These are phyloP conservation scores for Selene dorsalis DNA, from an alignment of 2,797 vertebrate species.

Conservation along the genomic window DNA sequence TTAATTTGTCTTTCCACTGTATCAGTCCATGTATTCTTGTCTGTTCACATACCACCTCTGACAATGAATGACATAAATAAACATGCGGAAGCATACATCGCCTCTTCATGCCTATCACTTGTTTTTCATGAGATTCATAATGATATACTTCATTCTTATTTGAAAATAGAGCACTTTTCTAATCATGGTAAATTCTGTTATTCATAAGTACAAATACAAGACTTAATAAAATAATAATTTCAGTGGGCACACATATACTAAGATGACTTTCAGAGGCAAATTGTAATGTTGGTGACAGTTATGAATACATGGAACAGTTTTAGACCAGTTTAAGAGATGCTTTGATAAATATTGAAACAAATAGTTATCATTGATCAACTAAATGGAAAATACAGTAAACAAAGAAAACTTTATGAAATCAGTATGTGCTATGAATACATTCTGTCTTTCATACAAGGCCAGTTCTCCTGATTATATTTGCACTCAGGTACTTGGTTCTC, in stretches of 20 bases:
- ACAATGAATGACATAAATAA: conserved; percentile 77
- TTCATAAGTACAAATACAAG: not conserved
- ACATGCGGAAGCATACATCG: conserved; percentile 54
- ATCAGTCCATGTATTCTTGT: conserved; percentile 43
- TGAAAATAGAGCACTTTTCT: not conserved
- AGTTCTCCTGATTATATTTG: too few species aligned
- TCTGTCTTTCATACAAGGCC: not conserved
- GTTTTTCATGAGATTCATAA: not conserved
- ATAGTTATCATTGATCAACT: not conserved
- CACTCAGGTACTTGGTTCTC: too few species aligned
- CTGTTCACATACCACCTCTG: conserved; percentile 53
- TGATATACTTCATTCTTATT: not conserved
- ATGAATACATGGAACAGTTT: not conserved
- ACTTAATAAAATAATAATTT: not conserved
- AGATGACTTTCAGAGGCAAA: not conserved
- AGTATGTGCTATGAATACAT: not conserved
- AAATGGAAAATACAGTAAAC: not conserved
- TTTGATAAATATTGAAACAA: not conserved
- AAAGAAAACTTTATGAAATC: not conserved
- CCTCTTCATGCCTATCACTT: not conserved
- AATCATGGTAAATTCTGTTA: not conserved
- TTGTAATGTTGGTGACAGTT: not conserved
- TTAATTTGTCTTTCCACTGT: conserved; percentile 56
- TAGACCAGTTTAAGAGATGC: not conserved
- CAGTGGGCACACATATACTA: not conserved